Conservation (phyloP, 2,888 invertebrate species). For the Cephus sareptanus region DNA sequence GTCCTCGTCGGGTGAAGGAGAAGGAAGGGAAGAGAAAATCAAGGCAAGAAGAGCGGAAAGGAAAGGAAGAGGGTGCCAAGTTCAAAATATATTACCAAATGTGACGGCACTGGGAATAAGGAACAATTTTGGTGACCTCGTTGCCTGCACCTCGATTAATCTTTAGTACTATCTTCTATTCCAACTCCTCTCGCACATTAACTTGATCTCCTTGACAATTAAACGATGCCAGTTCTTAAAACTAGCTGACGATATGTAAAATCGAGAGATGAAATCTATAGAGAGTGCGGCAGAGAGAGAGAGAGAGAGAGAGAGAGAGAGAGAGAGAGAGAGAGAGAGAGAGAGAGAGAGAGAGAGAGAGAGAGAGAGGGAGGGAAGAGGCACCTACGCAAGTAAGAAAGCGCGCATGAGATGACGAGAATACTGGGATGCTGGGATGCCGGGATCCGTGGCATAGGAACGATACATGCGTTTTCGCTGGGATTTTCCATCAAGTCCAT, state of each 20-base stretch:
- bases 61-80: slow-evolving; percentile 23
- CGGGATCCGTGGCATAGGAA: neutral
- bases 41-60: neutral
- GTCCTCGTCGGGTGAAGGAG: neutral
- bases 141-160: neutral
- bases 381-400: neutral
- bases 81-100: slow-evolving; percentile 37
- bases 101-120: slow-evolving; percentile 35
- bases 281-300: neutral
- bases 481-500: too few species aligned
- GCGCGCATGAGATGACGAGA: neutral
- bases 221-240: too few species aligned
- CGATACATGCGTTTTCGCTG: slow-evolving; percentile 7
- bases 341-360: too few species aligned
- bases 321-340: too few species aligned
- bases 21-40: neutral
- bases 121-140: neutral
- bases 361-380: too few species aligned
- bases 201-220: too few species aligned
- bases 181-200: too few species aligned
- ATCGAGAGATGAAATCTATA: neutral
- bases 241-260: too few species aligned
- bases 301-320: too few species aligned
- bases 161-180: too few species aligned
- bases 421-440: neutral